phyloP scores from a whole-genome alignment of 2,113 vertebrate genomes.

The Eclectus roratus region DNA sequence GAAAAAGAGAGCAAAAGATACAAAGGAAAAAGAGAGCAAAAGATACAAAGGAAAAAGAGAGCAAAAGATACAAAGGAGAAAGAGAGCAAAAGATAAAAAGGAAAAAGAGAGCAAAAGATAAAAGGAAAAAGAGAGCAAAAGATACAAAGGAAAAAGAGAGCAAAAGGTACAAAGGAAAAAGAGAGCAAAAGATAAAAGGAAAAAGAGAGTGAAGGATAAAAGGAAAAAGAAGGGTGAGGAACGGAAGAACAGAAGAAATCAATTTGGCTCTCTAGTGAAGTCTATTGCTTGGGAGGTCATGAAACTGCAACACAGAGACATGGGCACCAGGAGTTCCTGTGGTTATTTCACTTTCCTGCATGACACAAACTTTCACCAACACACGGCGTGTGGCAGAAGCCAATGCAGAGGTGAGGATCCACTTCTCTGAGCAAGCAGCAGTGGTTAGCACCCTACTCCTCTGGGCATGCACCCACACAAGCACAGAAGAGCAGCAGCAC shows the following conservation, averaged over 20 bases:
- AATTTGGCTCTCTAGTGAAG: neutral
- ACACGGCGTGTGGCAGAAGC: fast-evolving
- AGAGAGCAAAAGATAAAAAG: neutral
- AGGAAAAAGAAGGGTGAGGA: fast-evolving
- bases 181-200: neutral
- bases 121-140: neutral
- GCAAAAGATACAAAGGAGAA: neutral
- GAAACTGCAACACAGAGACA: neutral
- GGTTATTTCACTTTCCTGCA: neutral
- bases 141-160: neutral
- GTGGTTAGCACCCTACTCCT: neutral
- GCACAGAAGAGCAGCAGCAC: neutral
- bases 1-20: neutral
- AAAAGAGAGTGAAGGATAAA: fast-evolving
- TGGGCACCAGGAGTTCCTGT: neutral
- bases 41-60: fast-evolving
- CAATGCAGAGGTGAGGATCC: fast-evolving
- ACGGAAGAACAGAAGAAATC: neutral
- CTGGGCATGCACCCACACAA: fast-evolving
- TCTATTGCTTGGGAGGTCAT: neutral
- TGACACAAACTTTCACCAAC: neutral
- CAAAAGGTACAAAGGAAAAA: too few relatives aligned
- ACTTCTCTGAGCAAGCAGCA: neutral
- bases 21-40: neutral
- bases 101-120: neutral